Evolutionary conservation across 2,113 vertebrate species (phyloP).

Genomic region (Phalacrocorax pelagicus): DNA sequence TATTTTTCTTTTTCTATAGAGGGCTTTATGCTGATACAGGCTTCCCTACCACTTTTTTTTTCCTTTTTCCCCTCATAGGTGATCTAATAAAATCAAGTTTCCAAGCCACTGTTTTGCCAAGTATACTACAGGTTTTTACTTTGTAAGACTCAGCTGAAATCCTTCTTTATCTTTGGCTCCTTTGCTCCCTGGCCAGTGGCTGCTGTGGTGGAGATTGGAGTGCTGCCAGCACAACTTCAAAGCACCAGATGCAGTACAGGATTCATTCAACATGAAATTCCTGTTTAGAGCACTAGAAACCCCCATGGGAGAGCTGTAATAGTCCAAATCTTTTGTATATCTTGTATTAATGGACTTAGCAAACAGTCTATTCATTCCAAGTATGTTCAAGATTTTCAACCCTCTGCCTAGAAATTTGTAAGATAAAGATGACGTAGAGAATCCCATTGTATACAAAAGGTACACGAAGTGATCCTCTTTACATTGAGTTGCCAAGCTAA

Average conservation of each 20-base stretch:
- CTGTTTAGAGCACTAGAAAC: neutral
- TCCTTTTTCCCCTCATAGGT: neutral
- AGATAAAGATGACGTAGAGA: neutral
- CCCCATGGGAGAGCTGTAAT: neutral
- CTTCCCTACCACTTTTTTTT: neutral
- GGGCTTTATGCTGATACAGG: neutral
- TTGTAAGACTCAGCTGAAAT: neutral
- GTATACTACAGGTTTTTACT: neutral
- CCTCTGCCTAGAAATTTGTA: neutral
- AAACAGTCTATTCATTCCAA: neutral
- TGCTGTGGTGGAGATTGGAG: neutral
- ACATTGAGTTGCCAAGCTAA: neutral
- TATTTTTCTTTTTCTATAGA: neutral
- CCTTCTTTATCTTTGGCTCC: neutral
- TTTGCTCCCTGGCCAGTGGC: neutral
- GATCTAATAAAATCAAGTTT: neutral
- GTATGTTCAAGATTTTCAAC: neutral
- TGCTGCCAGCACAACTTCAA: slow-evolving; percentile 21
- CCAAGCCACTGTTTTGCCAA: neutral
- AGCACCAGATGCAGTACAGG: neutral
- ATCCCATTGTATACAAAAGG: neutral
- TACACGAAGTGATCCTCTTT: neutral
- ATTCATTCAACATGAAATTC: neutral
- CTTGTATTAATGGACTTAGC: neutral
- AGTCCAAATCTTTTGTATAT: neutral